Percentiles rank a stretch among this genome's conserved stretches.
phyloP scores from a whole-genome alignment of 2,888 invertebrate genomes.

The Pasiphila rectangulata region DNA sequence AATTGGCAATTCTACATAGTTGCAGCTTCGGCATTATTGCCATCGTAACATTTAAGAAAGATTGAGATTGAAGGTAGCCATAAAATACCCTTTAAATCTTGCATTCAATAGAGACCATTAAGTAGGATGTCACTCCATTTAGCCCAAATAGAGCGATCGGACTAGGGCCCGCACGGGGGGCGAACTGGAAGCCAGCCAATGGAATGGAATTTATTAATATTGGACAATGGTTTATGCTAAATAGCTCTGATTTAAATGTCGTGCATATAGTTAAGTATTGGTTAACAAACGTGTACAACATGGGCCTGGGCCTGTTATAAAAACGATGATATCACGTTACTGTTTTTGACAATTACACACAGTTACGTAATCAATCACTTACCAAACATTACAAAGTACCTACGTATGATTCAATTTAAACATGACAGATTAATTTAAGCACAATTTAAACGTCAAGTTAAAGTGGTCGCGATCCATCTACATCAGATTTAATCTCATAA shows the following conservation, averaged over 20 bases:
- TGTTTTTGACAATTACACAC: too few relatives aligned
- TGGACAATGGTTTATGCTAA: conserved; percentile 30
- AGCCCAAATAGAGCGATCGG: conserved; percentile 36
- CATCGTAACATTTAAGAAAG: neutral
- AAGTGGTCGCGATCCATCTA: conserved; percentile 44
- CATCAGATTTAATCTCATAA: conserved; percentile 33
- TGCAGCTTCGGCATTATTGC: neutral
- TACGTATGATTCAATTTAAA: neutral
- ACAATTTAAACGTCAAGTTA: too few relatives aligned
- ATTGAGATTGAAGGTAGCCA: conserved; percentile 15
- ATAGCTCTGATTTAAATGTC: conserved; percentile 29
- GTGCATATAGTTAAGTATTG: conserved; percentile 5
- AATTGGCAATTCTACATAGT: too few relatives aligned
- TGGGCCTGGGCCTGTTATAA: too few relatives aligned
- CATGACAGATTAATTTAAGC: neutral
- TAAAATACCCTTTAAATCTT: conserved; percentile 23
- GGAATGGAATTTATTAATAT: conserved; percentile 28
- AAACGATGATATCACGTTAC: too few relatives aligned
- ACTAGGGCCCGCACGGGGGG: conserved; percentile 17
- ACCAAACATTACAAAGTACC: too few relatives aligned
- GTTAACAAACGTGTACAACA: neutral
- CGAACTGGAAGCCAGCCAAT: conserved; percentile 43
- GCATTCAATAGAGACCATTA: conserved; percentile 31
- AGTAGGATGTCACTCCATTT: conserved; percentile 37
- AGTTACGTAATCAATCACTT: too few relatives aligned